phyloP scores from a whole-genome alignment of 2,888 invertebrate species.

The Hypomecis atomaria region DNA sequence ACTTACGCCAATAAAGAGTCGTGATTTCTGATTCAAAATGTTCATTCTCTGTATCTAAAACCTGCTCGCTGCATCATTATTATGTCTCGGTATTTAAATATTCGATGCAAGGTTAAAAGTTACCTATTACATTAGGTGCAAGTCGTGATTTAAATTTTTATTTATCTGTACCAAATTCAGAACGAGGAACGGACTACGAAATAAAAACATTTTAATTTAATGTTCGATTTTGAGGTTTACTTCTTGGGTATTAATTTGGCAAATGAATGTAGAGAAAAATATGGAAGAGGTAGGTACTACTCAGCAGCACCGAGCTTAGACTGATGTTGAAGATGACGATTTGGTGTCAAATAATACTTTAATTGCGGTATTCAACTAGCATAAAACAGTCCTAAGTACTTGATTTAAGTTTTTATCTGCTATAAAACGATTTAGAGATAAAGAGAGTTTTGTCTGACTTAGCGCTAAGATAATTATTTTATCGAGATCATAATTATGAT shows the following conservation, averaged over 20 bases:
- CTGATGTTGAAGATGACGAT: too few species aligned
- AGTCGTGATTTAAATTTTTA: neutral
- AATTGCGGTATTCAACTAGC: neutral
- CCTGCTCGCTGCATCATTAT: neutral
- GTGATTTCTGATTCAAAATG: too few species aligned
- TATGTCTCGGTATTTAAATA: neutral
- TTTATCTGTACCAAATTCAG: neutral
- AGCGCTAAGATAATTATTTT: neutral
- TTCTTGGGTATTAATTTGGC: too few species aligned
- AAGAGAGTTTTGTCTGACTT: neutral
- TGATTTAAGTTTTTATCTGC: slow-evolving; percentile 4
- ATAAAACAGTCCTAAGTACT: neutral
- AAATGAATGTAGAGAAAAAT: too few species aligned
- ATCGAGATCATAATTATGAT: neutral
- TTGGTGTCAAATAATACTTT: neutral
- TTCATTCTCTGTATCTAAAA: neutral
- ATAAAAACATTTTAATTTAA: too few species aligned
- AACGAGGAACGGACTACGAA: neutral
- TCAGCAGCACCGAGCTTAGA: too few species aligned
- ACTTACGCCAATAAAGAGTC: too few species aligned
- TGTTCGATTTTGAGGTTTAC: too few species aligned
- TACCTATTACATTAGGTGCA: neutral
- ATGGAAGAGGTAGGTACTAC: too few species aligned
- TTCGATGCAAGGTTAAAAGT: neutral
- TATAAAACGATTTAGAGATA: slow-evolving; percentile 4